Evolutionary conservation across 2,888 invertebrate species (phyloP).

Genomic region (Noctua fimbriata): DNA sequence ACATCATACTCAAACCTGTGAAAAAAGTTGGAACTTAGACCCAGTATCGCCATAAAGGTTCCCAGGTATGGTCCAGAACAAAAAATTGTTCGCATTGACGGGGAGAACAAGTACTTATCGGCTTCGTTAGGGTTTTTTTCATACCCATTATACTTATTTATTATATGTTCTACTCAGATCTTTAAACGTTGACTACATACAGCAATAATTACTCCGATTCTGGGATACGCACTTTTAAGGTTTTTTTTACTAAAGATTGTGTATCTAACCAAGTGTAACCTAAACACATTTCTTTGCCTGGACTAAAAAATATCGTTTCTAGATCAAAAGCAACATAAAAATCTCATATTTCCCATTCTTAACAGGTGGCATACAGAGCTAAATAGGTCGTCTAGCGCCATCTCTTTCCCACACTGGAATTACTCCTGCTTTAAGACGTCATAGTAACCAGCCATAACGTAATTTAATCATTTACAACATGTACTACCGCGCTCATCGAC

Average conservation of each 20-base stretch:
- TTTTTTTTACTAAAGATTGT: background rate
- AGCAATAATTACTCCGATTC: conserved; percentile 1
- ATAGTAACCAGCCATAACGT: too few relatives aligned
- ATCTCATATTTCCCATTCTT: conserved; percentile 7
- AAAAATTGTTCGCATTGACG: too few relatives aligned
- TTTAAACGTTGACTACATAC: background rate
- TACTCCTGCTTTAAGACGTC: too few relatives aligned
- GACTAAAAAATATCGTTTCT: background rate
- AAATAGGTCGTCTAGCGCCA: too few relatives aligned
- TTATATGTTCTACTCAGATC: background rate
- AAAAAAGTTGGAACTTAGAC: too few relatives aligned
- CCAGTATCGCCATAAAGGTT: too few relatives aligned
- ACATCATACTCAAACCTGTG: too few relatives aligned
- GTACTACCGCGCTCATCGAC: too few relatives aligned
- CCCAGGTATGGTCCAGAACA: too few relatives aligned
- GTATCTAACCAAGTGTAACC: background rate
- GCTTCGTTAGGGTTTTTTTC: background rate
- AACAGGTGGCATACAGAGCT: too few relatives aligned
- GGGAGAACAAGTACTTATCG: background rate
- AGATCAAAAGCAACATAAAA: background rate
- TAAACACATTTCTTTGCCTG: background rate
- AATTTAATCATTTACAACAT: too few relatives aligned
- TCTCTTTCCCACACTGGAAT: too few relatives aligned
- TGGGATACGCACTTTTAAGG: background rate
- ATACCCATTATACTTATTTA: background rate